Evolutionary conservation across 2,113 vertebrate species (phyloP).

Genomic region (Struthidea cinerea): DNA sequence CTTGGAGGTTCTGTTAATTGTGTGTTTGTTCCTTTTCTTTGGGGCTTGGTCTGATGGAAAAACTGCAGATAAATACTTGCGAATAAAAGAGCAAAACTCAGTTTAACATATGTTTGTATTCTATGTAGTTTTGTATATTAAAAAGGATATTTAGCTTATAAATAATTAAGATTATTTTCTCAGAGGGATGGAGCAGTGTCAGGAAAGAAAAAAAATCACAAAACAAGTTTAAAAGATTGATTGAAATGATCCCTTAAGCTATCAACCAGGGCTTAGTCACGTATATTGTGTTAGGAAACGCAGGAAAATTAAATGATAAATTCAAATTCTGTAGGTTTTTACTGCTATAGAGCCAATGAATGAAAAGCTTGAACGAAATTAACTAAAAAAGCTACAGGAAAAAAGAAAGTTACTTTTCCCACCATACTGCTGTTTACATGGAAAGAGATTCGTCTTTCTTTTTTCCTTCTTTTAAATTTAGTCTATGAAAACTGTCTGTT

Average conservation of each 20-base stretch:
- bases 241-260: background rate
- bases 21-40: slow-evolving; percentile 3
- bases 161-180: background rate
- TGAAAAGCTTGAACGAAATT: background rate
- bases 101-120: slow-evolving; percentile 5
- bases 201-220: background rate
- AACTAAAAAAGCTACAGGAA: background rate
- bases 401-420: background rate
- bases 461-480: background rate
- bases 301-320: background rate
- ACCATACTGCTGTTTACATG: background rate
- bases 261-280: background rate
- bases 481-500: background rate
- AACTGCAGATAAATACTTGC: background rate
- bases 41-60: background rate
- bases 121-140: background rate
- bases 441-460: background rate
- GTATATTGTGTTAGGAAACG: background rate
- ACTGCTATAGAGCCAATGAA: background rate
- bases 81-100: slow-evolving; percentile 24
- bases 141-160: background rate
- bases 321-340: background rate
- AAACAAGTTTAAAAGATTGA: background rate
- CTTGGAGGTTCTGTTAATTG: slow-evolving; percentile 4
- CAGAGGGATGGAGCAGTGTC: background rate